Percentiles rank a stretch among this genome's conserved stretches.
phyloP scores from a whole-genome alignment of 2,888 invertebrate species.

The Cylindroiulus punctatus region DNA sequence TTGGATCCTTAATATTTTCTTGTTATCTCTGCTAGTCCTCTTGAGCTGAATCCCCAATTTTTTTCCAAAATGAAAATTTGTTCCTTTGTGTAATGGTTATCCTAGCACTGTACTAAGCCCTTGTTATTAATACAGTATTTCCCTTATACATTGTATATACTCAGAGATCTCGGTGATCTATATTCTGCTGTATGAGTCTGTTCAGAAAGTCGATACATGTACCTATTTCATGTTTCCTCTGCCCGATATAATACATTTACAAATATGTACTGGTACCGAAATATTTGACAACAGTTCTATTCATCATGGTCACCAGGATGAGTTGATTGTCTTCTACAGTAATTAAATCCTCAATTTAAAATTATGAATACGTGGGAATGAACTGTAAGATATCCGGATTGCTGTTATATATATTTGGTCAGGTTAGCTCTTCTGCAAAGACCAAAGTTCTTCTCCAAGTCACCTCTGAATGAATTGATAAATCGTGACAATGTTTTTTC shows the following conservation, averaged over 20 bases:
- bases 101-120: background rate
- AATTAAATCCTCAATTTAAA: no score
- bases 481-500: background rate
- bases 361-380: no score
- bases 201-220: no score
- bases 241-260: no score
- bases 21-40: background rate
- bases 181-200: no score
- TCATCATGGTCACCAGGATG: no score
- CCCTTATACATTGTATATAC: background rate
- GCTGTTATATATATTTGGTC: background rate
- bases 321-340: no score
- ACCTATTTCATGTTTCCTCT: background rate
- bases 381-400: background rate
- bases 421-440: background rate
- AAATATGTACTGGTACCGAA: no score
- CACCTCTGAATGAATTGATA: slow-evolving; percentile 8
- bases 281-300: no score
- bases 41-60: background rate
- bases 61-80: background rate
- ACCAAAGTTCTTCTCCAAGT: no score
- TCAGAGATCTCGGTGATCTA: background rate
- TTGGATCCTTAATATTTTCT: background rate
- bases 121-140: background rate
- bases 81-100: background rate